Evolutionary conservation across 1,140 invertebrate genomes (phyloP), one percentile per base, ranked within the genome.

Genomic region (Hormaphis cornu): DNA sequence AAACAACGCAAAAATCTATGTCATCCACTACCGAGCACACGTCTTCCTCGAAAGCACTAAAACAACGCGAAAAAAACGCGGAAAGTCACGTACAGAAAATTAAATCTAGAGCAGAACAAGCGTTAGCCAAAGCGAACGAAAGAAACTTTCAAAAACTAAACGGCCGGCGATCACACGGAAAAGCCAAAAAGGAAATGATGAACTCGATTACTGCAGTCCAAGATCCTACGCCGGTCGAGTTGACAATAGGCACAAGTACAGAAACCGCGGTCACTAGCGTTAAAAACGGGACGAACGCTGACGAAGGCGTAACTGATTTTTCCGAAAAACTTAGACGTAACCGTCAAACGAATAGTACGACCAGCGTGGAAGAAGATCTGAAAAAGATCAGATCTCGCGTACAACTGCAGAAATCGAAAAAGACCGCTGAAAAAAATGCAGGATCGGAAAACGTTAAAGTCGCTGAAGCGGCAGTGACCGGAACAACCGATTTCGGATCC

Each of bases 1-100:
- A 66, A 30, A 63, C 26, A 30, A 5, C n/a, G 14, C 24, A 30
- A 63, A 24, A 30, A 28, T 44, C 24, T 4, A 33, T 20, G 3
- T 30, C 12, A 1, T 46, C 61, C 14, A 66, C 44, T 12, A 9
- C 24, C 5, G 4, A 10, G 12, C 12, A 10, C 5, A 46, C 6
- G 18, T n/a, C 44, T 9, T 16, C 30, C 16, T 12, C 18, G 20
- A 26, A 10, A 9, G 3, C 24, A 48, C 3, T 14, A 10, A 30
- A 22, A 35, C 4, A 35, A 22, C 8, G 20, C 5, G 10, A 14
- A 7, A 14, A 6, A 44, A 63, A 63, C 5, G 5, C 6, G 2
- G 40, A 66, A n/a, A 48, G 42, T 50, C 28, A 66, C 16, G 9
- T 66, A 33, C 61, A 66, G 20, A 66, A 50, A 66, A 66, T 66